Evolutionary conservation across 2,797 vertebrate species (phyloP).

Genomic region (Falco cherrug): DNA sequence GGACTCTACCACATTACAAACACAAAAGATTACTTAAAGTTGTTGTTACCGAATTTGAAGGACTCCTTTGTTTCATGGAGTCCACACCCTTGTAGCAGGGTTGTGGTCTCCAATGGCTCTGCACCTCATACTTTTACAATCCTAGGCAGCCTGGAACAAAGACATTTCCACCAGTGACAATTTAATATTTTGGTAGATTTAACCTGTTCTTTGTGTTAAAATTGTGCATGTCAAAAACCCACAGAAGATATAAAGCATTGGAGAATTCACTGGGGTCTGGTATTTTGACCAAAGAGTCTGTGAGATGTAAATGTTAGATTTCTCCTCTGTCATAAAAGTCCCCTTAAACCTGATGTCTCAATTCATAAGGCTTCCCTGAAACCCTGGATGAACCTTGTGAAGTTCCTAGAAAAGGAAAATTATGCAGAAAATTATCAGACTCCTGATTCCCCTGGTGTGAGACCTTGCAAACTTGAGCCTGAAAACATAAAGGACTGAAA

Average conservation of each 20-base stretch:
- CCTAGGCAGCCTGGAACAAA: not conserved
- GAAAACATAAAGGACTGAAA: constrained; percentile 32
- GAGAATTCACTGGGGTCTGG: not conserved
- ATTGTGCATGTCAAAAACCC: not conserved
- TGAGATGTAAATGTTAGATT: not conserved
- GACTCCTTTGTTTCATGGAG: constrained; percentile 26
- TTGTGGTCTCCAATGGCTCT: not conserved
- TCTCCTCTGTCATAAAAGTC: not conserved
- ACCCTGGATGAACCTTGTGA: not conserved
- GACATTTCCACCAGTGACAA: not conserved
- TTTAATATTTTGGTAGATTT: constrained; percentile 1
- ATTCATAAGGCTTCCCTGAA: not conserved
- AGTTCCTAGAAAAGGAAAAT: constrained; percentile 5
- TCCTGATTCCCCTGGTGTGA: not conserved
- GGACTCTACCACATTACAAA: constrained; percentile 38
- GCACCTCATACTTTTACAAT: not conserved
- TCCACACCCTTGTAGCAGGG: not conserved
- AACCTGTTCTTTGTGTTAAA: not conserved
- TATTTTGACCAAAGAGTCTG: not conserved
- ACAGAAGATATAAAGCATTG: not conserved
- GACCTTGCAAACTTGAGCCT: constrained; percentile 13
- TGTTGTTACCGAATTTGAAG: constrained; percentile 48
- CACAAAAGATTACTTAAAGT: constrained; percentile 46
- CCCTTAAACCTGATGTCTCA: not conserved
- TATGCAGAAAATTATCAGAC: not conserved